Evolutionary conservation across 2,888 invertebrate genomes (phyloP), one percentile per base, ranked within the genome.

Genomic region (Aquatica leii): DNA sequence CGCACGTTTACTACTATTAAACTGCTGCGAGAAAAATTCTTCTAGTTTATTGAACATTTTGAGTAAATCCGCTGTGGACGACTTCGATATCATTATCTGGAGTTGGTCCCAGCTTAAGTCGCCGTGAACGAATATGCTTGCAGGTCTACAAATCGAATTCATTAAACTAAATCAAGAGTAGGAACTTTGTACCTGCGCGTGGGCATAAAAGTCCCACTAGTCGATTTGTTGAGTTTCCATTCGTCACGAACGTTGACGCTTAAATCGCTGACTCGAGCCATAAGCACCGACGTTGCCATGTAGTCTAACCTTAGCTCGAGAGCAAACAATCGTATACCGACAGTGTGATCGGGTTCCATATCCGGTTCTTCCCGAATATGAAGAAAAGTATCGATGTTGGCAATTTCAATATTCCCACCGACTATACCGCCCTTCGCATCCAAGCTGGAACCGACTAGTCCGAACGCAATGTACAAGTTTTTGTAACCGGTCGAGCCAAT

Each of bases 351-450:
- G 0, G 97, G 97, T 81, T 94, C 94, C 71, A 90, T 88, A 55
- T 93, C 93, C 0, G 94, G 91, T 79, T 96, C 96, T 82, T 97
- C 97, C 69, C 90, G 88, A 65, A 96, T 93, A 77, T 93, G 92
- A 74, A 95, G 87, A 77, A 91, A 93, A 0, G 94, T 94, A 78
- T 94, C 91, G 70, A 97, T 92, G 78, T 92, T 90, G 69, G 93
- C 90, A 37, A 98, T 87, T 79, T 96, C 93, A 75, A 98, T 94
- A 72, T 92, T 93, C 18, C 98, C 98, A 78, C 98, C 97, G 21
- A 98, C 97, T 77, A 98, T 98, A 71, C 98, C 98, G 57, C 96
- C 97, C 81, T 96, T 94, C 11, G 98, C 98, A 80, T 97, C 97
- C 58, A 99, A 86, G 71, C 93, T 90, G 0, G 97, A 97, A 21